Percentiles rank a stretch among this genome's conserved stretches.
phyloP scores from a whole-genome alignment of 2,113 vertebrate species.

The Pycnonotus jocosus region DNA sequence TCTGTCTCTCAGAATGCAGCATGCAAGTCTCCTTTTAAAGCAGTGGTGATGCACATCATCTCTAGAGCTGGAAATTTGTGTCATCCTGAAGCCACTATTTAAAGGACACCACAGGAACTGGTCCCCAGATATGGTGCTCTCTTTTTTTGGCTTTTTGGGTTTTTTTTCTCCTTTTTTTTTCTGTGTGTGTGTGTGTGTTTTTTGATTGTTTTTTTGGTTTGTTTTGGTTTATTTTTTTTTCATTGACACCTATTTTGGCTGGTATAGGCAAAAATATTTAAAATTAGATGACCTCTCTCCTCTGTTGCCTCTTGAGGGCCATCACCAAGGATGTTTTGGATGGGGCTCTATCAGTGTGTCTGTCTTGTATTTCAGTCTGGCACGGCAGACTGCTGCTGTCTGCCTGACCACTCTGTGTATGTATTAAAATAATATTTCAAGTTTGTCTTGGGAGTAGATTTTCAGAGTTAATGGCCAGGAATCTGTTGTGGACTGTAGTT shows the following conservation, averaged over 20 bases:
- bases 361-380: background rate
- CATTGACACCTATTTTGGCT: background rate
- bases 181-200: too few species aligned
- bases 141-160: background rate
- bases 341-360: background rate
- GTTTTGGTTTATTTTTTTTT: too few species aligned
- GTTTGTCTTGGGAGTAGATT: background rate
- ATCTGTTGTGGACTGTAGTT: background rate
- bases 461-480: background rate
- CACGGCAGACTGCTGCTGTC: background rate
- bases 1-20: background rate
- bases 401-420: background rate
- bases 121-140: background rate
- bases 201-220: background rate
- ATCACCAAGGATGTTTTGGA: accelerated
- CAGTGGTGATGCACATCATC: accelerated
- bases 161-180: background rate
- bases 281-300: background rate
- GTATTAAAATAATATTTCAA: background rate
- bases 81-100: background rate
- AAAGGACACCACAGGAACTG: background rate
- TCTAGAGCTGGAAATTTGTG: background rate
- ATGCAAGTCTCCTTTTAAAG: background rate
- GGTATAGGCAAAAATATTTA: background rate
- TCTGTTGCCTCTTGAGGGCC: background rate